phyloP scores from a whole-genome alignment of 2,797 vertebrate genomes.

The Heteromormyrus szaboi region DNA sequence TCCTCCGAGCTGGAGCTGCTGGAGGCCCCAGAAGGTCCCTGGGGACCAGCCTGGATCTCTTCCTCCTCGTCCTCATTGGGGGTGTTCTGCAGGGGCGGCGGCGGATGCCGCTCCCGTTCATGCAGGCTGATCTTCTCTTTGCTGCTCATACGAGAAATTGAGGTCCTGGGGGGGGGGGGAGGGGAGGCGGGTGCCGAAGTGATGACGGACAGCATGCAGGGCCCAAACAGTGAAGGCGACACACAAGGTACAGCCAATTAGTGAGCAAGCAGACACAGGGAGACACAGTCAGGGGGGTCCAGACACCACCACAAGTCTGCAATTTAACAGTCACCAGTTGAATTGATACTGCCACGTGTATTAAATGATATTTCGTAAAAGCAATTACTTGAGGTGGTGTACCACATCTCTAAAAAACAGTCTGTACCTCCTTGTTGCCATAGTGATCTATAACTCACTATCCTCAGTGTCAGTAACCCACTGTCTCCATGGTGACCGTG shows the following conservation, averaged over 20 bases:
- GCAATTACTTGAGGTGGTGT: background rate
- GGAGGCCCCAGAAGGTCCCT: constrained; percentile 54
- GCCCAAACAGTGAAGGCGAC: constrained; percentile 60
- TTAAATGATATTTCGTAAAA: background rate
- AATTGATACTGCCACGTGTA: background rate
- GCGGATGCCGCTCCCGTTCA: constrained; percentile 70
- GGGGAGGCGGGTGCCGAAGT: constrained; percentile 36
- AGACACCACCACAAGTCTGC: background rate
- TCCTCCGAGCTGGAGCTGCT: constrained; percentile 77
- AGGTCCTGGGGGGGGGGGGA: constrained; percentile 67
- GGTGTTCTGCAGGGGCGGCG: constrained; percentile 61
- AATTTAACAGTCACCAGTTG: background rate
- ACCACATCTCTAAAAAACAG: background rate
- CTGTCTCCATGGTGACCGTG: background rate
- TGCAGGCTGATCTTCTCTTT: constrained; percentile 76
- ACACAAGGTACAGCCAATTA: constrained; percentile 62
- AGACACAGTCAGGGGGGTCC: background rate
- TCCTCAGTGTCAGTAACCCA: background rate
- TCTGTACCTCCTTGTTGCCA: background rate
- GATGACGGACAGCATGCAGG: constrained; percentile 62
- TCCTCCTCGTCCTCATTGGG: constrained; percentile 70
- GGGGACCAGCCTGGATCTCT: constrained; percentile 48
- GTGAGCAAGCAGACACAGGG: constrained; percentile 34
- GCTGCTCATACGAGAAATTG: constrained; percentile 83
- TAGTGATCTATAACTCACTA: background rate